Conservation (phyloP, 2,888 invertebrate species). For the Orchesella flavescens region DNA sequence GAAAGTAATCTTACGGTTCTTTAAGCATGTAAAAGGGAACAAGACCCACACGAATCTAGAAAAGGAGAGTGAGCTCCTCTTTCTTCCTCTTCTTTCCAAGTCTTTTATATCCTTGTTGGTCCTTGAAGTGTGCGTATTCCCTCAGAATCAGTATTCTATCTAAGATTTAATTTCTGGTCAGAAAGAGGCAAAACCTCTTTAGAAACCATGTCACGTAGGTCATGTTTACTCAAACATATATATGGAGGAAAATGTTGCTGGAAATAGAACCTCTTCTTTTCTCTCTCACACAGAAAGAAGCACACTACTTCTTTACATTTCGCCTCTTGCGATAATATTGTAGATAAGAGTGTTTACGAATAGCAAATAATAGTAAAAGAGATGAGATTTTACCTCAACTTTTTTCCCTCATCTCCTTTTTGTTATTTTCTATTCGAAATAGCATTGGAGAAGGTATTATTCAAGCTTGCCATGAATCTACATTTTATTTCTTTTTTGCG, state of each 20-base stretch:
- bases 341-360: background rate
- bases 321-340: conserved; percentile 8
- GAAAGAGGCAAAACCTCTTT: conserved; percentile 56
- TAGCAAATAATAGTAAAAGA: conserved; percentile 43
- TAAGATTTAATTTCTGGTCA: conserved; percentile 69
- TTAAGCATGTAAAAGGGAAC: conserved; percentile 63
- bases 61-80: conserved; percentile 29
- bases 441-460: background rate
- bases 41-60: conserved; percentile 36
- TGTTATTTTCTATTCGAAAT: background rate
- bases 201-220: conserved; percentile 68
- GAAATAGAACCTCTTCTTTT: background rate
- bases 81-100: conserved; percentile 11
- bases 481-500: no score
- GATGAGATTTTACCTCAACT: conserved; percentile 53
- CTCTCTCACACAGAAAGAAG: background rate
- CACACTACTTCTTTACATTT: background rate
- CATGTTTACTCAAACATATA: conserved; percentile 67
- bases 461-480: no score
- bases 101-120: conserved; percentile 32
- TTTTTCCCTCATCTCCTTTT: conserved; percentile 12
- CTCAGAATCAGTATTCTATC: conserved; percentile 60
- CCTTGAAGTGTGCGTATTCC: conserved; percentile 11
- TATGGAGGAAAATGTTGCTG: background rate
- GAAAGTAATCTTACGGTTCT: conserved; percentile 59